Conservation (phyloP, 2,888 invertebrate genomes). For the Pinctada fucata region DNA sequence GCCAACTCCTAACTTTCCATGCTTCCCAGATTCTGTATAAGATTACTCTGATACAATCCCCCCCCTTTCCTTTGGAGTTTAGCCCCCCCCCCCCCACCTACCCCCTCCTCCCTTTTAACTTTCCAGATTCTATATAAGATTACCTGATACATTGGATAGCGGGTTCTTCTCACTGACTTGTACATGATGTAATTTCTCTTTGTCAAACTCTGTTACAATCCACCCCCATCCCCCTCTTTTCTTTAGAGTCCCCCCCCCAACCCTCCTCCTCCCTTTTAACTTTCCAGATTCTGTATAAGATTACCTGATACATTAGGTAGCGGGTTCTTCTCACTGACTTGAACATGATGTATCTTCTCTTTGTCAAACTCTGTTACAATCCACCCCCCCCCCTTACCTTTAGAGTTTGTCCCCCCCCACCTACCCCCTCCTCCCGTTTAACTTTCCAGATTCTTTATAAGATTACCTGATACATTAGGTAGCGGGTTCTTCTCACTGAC, state of each 20-base stretch:
- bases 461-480: constrained; percentile 37
- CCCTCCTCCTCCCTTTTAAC: too few species aligned
- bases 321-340: constrained; percentile 34
- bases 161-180: constrained; percentile 34
- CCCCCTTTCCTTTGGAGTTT: constrained; percentile 10
- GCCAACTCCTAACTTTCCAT: too few species aligned
- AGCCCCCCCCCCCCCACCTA: too few species aligned
- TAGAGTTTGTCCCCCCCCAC: constrained; percentile 4
- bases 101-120: too few species aligned
- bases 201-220: constrained; percentile 36
- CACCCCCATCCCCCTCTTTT: constrained; percentile 10
- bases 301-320: constrained; percentile 38
- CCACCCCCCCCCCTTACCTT: constrained; percentile 8
- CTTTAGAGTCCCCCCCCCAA: constrained; percentile 3
- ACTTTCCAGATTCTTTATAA: too few species aligned
- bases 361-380: constrained; percentile 37
- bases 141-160: constrained; percentile 37
- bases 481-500: constrained; percentile 37
- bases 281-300: too few species aligned
- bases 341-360: constrained; percentile 32
- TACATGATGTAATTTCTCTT: constrained; percentile 33
- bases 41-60: constrained; percentile 3
- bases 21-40: background rate
- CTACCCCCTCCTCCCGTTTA: too few species aligned
- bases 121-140: too few species aligned